Evolutionary conservation across 2,888 invertebrate species (phyloP).

Genomic region (Hypolimnas misippus): DNA sequence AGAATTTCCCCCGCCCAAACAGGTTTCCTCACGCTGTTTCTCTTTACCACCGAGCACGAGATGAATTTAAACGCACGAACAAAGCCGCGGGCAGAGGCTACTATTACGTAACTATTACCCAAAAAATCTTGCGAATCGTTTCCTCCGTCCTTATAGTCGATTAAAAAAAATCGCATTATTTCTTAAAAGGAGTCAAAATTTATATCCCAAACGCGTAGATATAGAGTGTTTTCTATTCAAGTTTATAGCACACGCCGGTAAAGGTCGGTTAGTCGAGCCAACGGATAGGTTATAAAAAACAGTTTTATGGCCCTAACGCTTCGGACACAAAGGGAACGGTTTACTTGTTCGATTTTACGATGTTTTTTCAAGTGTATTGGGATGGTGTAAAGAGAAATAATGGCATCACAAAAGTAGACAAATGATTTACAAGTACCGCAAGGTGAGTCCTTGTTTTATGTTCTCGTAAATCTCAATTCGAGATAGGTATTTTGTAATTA

Average conservation of each 20-base stretch:
- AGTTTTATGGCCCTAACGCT: constrained; percentile 25
- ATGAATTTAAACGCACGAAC: too few species aligned
- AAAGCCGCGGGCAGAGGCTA: too few species aligned
- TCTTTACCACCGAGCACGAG: too few species aligned
- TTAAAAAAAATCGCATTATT: not conserved
- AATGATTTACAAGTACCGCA: constrained; percentile 9
- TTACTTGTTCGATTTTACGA: constrained; percentile 31
- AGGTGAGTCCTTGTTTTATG: not conserved
- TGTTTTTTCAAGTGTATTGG: constrained; percentile 29
- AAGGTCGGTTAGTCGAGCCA: constrained; percentile 26
- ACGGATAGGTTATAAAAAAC: constrained; percentile 30
- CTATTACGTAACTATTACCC: too few species aligned
- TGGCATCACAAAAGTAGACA: constrained; percentile 10
- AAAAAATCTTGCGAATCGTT: too few species aligned
- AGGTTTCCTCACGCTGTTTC: too few species aligned
- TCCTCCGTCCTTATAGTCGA: too few species aligned
- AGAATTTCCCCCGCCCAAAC: too few species aligned
- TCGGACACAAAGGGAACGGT: constrained; percentile 26
- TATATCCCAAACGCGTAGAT: not conserved
- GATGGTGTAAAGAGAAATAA: constrained; percentile 14
- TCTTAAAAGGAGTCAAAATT: constrained; percentile 2
- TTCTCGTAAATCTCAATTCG: not conserved
- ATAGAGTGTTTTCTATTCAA: constrained; percentile 3
- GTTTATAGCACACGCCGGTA: constrained; percentile 15
- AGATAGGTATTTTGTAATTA: not conserved